These are phyloP conservation scores for Teleopsis dalmanni DNA, from an alignment of 1,140 invertebrate genomes.

Conservation along the genomic window DNA sequence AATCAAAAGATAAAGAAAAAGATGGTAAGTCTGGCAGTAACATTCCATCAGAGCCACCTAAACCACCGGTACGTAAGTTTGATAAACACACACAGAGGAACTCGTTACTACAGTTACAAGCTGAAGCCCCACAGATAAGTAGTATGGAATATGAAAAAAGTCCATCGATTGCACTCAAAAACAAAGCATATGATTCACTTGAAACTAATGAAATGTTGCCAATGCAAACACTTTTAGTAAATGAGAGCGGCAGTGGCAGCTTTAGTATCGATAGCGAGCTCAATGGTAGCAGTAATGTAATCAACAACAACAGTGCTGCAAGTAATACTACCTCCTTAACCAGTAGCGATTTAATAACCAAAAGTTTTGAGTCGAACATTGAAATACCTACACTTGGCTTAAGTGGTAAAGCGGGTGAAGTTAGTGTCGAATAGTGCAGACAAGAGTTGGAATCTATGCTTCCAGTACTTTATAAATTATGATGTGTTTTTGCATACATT, in stretches of 20 bases:
- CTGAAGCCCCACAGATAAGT: slow-evolving; percentile 14
- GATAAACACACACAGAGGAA: slow-evolving; percentile 41
- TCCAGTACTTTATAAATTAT: neutral
- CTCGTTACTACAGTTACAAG: slow-evolving; percentile 34
- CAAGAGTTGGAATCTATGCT: too few relatives aligned
- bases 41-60: slow-evolving; percentile 23
- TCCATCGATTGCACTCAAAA: slow-evolving; percentile 16
- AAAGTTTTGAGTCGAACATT: slow-evolving; percentile 40
- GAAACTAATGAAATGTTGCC: slow-evolving; percentile 30
- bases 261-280: slow-evolving; percentile 31
- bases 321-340: slow-evolving; percentile 40
- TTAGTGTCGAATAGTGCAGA: slow-evolving; percentile 12
- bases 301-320: slow-evolving; percentile 16
- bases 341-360: slow-evolving; percentile 35
- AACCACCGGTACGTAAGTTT: slow-evolving; percentile 39
- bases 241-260: slow-evolving; percentile 37
- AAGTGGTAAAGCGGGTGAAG: slow-evolving; percentile 9
- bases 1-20: slow-evolving; percentile 40
- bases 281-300: slow-evolving; percentile 12
- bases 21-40: slow-evolving; percentile 21
- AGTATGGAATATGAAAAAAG: slow-evolving; percentile 21
- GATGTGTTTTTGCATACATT: too few relatives aligned
- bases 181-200: slow-evolving; percentile 23
- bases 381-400: slow-evolving; percentile 20
- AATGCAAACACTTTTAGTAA: slow-evolving; percentile 32